Evolutionary conservation across 2,797 vertebrate genomes (phyloP), one percentile per base, ranked within the genome.

Genomic region (Enteromius viviparus): DNA sequence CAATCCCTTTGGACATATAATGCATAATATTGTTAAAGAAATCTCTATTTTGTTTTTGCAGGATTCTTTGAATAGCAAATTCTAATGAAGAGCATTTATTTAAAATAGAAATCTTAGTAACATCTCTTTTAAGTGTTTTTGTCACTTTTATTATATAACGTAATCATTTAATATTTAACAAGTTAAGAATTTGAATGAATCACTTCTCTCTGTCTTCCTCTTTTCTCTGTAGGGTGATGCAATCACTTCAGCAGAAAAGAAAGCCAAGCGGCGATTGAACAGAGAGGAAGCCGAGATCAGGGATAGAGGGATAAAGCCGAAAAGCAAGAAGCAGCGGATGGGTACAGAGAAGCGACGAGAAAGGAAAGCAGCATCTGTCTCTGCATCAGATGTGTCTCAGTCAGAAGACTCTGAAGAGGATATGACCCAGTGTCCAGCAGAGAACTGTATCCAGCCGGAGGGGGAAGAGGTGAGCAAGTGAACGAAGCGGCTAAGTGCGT

Each of bases 321-420:
- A 94, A 81, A 96, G 95, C 86, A 98, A 97, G 94, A 95, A 96
- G 82, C 94, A 96, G 89, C 96, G 95, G 92, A 93, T 94, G 87
- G 95, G 87, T 88, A 90, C 90, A 47, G 87, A 90, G 85, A 96
- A 92, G 81, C 91, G 91, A 8, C 94, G 89, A 88, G 96, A 96
- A 86, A 89, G 91, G 82, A 91, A 94, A 89, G 91, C 94, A 84
- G 88, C 86, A 12, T 88, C 91, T 64, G 91, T 96, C 72, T 94
- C 94, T 0, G 93, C 92, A 45, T 95, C 96, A 2, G 96, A 98
- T 72, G 88, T 91, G 84, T 97, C 96, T 0, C 96, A 95, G 84
- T 98, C 98, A 0, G 98, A 98, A 14, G 96, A 97, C 90, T 99
- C 98, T 0, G 98, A 97, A 83, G 97, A 98, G 53, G 98, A 99